These are phyloP conservation scores for western clawed frog (Xenopus tropicalis) DNA, from an alignment of 2,113 vertebrate genomes.

Conservation along the genomic window UCB_Xtro_10.0 CM004450.2:110181501-110182000, in stretches of 20 bases:
- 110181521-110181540: conserved; percentile 81
- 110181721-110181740: background rate
- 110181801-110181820: conserved; percentile 15
- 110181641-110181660: conserved; percentile 61
- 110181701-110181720: conserved; percentile 19
- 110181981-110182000: conserved; percentile 16
- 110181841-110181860: conserved; percentile 16
- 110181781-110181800: conserved; percentile 5
- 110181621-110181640: conserved; percentile 51
- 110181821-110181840: conserved; percentile 13
- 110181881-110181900: conserved; percentile 14
- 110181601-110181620: conserved; percentile 26
- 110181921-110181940: conserved; percentile 16
- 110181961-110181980: conserved; percentile 42
- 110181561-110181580: conserved; percentile 88
- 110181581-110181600: conserved; percentile 61
- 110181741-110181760: conserved; percentile 4
- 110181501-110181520: conserved; percentile 61
- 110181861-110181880: conserved; percentile 14
- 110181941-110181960: conserved; percentile 44
- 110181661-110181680: conserved; percentile 58
- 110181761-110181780: background rate
- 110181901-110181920: conserved; percentile 28
- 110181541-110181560: conserved; percentile 94
- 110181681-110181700: conserved; percentile 42